Conservation (phyloP, 2,888 invertebrate species). For the Acleris laterana region DNA sequence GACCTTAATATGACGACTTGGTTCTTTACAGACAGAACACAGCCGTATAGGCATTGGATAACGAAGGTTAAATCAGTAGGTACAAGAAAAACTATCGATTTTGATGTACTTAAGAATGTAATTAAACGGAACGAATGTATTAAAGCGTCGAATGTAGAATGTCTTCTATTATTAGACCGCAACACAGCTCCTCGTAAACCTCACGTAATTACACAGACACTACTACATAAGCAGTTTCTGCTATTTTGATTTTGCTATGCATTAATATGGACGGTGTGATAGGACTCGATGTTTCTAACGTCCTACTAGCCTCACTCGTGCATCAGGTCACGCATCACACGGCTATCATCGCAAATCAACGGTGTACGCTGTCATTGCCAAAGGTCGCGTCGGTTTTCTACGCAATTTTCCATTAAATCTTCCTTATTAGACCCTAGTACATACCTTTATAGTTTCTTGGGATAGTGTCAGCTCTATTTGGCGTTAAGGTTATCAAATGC, state of each 20-base stretch:
- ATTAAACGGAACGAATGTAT: too few relatives aligned
- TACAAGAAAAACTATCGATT: too few relatives aligned
- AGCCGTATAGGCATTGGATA: slow-evolving; percentile 44
- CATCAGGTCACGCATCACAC: slow-evolving; percentile 16
- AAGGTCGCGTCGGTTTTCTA: slow-evolving; percentile 10
- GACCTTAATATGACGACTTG: slow-evolving; percentile 59
- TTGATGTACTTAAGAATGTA: too few relatives aligned
- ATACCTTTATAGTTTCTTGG: neutral
- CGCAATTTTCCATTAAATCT: neutral
- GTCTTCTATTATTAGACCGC: too few relatives aligned
- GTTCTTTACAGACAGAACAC: slow-evolving; percentile 41
- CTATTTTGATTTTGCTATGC: too few relatives aligned
- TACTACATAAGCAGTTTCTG: too few relatives aligned
- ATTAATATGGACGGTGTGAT: too few relatives aligned
- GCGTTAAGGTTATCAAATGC: slow-evolving; percentile 56
- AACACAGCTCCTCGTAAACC: too few relatives aligned
- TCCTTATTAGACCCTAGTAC: neutral
- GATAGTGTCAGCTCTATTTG: slow-evolving; percentile 4
- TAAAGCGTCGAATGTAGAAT: too few relatives aligned
- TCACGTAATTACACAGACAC: too few relatives aligned
- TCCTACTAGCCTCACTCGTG: slow-evolving; percentile 3
- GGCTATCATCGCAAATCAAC: slow-evolving; percentile 12
- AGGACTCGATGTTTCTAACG: neutral
- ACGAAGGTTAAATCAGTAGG: too few relatives aligned
- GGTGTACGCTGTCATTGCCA: slow-evolving; percentile 15